Evolutionary conservation across 2,113 vertebrate species (phyloP), one percentile per base, ranked within the genome.

Genomic region (Oriolus oriolus): DNA sequence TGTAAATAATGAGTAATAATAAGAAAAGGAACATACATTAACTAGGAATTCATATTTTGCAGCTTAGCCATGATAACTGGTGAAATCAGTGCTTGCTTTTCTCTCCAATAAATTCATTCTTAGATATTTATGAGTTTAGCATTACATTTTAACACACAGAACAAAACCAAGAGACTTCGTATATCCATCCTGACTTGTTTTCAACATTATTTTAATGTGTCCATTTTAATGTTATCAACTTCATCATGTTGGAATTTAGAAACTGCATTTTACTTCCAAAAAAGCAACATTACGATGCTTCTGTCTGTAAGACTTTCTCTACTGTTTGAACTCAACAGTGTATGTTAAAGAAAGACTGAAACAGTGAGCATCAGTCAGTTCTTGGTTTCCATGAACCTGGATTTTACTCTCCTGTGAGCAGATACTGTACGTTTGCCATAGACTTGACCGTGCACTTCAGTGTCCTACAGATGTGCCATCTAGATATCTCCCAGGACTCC

Each of bases 11-110:
- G 5, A 49, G 6, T 41, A 73, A 64, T 50, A 76, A 60, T 47
- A 80, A 74, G 4, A n/a, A 70, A 81, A 53, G 1, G 9, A 89
- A 70, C 3, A 24, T 39, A 59, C 0, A 0, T 50, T 82, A 35
- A 82, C 7, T 56, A 24, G 3, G 16, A 89, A 74, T 66, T 87
- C 13, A 13, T 63, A 35, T 63, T 85, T 91, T 59, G 16, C 23
- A 85, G 3, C 18, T 54, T 63, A 71, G 30, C 20, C 14, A 45
- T 23, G 37, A 50, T 14, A 91, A 73, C 30, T 39, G 53, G 71
- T 50, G 1, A 68, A 89, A 56, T 71, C 57, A 30, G 28, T 53
- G 12, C 39, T 61, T 87, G 26, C 3, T 87, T 94, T 91, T 75
- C 39, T 87, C 28, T 45, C 28, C 6, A 33, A 31, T 21, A 81